A percentile compares a stretch with the other conserved stretches of the same genome.
Evolutionary conservation across 2,888 invertebrate genomes (phyloP).

Genomic region (Perdita meconis): DNA sequence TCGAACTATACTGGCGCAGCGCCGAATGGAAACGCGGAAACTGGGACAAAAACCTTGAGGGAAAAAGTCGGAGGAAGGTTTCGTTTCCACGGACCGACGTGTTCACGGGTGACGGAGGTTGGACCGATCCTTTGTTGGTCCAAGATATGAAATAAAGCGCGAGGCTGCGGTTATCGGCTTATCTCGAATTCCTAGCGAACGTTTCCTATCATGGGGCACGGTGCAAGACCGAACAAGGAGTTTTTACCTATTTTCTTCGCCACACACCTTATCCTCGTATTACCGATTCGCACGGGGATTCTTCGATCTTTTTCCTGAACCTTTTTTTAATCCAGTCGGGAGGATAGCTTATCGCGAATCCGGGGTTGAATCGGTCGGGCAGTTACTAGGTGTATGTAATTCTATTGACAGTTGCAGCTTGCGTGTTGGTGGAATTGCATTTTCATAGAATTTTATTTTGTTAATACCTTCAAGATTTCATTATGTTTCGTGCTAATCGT

Average conservation of each 20-base stretch:
- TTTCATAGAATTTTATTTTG: too few relatives aligned
- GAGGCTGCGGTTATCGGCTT: constrained; percentile 64
- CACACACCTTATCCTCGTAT: neutral
- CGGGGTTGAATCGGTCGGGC: neutral
- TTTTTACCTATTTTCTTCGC: constrained; percentile 23
- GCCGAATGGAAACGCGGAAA: constrained; percentile 6
- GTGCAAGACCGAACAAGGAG: constrained; percentile 23
- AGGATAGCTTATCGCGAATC: neutral
- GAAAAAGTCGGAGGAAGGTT: neutral
- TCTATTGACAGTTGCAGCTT: too few relatives aligned
- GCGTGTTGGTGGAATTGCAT: too few relatives aligned
- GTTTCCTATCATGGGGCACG: constrained; percentile 28
- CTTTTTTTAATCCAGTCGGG: neutral
- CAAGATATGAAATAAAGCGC: constrained; percentile 76
- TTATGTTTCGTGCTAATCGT: too few relatives aligned
- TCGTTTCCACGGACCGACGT: neutral
- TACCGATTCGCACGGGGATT: neutral
- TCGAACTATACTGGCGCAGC: too few relatives aligned
- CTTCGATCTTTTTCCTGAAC: neutral
- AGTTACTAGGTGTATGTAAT: neutral
- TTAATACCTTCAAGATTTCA: too few relatives aligned
- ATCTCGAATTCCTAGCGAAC: constrained; percentile 70
- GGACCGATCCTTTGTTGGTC: constrained; percentile 77
- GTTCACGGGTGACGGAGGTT: constrained; percentile 19
- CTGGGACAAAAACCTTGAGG: neutral